These are phyloP conservation scores for Palloptera scutellata DNA, from an alignment of 2,888 invertebrate species.

Conservation along the genomic window DNA sequence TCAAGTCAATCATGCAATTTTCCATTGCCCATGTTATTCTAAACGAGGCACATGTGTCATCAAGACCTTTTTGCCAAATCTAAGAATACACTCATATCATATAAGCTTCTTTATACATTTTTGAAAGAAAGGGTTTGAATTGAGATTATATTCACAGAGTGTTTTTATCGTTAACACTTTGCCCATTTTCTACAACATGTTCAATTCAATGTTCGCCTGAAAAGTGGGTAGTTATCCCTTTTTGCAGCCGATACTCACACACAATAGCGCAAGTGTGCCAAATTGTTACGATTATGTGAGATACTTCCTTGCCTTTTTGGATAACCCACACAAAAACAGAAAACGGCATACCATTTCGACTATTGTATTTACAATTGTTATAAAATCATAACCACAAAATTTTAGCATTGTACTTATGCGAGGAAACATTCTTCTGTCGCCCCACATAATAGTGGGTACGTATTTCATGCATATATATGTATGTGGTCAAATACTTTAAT, in stretches of 20 bases:
- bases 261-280: slow-evolving; percentile 17
- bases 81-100: too few species aligned
- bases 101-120: too few species aligned
- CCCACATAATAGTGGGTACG: not conserved
- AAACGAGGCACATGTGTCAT: too few species aligned
- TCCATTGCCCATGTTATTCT: too few species aligned
- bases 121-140: too few species aligned
- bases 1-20: too few species aligned
- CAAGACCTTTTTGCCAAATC: too few species aligned
- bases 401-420: not conserved
- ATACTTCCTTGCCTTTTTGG: slow-evolving; percentile 3
- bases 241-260: not conserved
- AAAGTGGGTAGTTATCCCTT: not conserved
- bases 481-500: too few species aligned
- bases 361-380: slow-evolving; percentile 14
- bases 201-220: not conserved
- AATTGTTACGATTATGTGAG: slow-evolving; percentile 20
- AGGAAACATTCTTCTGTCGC: not conserved
- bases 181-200: too few species aligned
- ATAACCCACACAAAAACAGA: not conserved
- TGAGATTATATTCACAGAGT: too few species aligned
- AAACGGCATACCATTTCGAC: not conserved
- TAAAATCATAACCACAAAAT: slow-evolving; percentile 21
- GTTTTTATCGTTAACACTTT: too few species aligned
- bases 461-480: not conserved